Base-by-base conservation (phyloP, 2,797 vertebrate species). In the Clarias laeviceps region DNA sequence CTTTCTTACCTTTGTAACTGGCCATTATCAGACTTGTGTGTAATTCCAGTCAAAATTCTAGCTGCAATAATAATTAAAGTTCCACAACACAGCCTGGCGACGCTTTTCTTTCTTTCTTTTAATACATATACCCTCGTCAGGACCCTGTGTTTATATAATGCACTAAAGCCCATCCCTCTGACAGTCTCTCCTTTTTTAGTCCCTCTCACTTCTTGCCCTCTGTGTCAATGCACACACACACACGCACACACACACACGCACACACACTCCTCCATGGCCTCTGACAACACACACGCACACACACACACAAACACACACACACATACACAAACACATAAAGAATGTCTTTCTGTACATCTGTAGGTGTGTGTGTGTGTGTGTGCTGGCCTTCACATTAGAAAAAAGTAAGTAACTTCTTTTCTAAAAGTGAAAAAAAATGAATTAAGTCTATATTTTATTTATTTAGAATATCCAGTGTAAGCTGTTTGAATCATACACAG, bases 71-170 rank as follows among this genome's bases (percentile, higher is more conserved):
- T 40, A 18, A 59, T 83, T 65, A 66, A 78, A 50, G 59, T 77
- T 80, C 32, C 62, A 87, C 81, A 50, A 37, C 61, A 37, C 84
- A 24, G 86, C 45, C 22, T 69, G 45, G 65, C 27, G 34, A 56
- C 20, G 8, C 45, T 22, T 40, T 86, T 56, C 40, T 22, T 40
- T 86, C 62, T 78, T 80, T 57, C 54, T 76, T 66, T 77, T 83
- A 88, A 20, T 4, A 27, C 45, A 69, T 89, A 57, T 0, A 8
- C 81, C 59, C 90, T 83, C 88, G 85, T 88, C 78, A 68, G 84
- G 27, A 85, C 82, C 65, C 57, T 77, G 85, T 87, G 88, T 92
- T 94, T 95, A 94, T 94, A 90, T 88, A 88, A 84, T 17, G 24
- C 15, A 79, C 27, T 65, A 9, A 3, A 8, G 73, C 54, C 89